Base-by-base conservation (phyloP, 2,797 vertebrate species). In the Lutjanus argentimaculatus region DNA sequence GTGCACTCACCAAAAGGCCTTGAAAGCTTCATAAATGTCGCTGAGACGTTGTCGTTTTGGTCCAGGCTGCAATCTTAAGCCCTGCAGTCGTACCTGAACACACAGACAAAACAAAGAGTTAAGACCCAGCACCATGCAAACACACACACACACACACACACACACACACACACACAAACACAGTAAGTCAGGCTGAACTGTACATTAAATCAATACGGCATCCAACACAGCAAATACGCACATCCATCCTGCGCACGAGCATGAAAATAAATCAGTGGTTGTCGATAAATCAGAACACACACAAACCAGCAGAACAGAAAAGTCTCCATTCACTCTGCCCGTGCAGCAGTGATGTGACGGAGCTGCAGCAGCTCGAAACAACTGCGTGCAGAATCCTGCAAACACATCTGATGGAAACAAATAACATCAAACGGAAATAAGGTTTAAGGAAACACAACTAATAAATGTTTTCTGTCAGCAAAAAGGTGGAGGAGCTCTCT, bases 21-120 rank as follows among this genome's bases (percentile, higher is more conserved):
- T 89, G 82, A 94, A 95, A 95, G 94, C 91, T 93, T 95, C 95
- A 95, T 94, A 89, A 94, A 96, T 93, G 89, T 94, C 82, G 76
- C 59, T 67, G 84, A 86, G 88, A 93, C 83, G 87, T 77, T 2
- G 46, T 19, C 3, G 51, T 89, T 36, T 88, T 89, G 82, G 85
- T 88, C 87, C 85, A 83, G 74, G 87, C 85, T 87, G 77, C 80
- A 85, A 86, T 83, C 19, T 72, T 30, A 83, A 86, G 78, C 82
- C 82, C 85, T 89, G 77, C 80, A 89, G 89, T 89, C 13, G 79
- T 72, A 90, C 90, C 91, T 92, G 73, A 68, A 88, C 49, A 75
- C 66, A 83, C 53, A 75, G 8, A 73, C 21, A 80, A 58, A 71
- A 36, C 16, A 56, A 75, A 59, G 36, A 57, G 48, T 75, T 25